Base-by-base conservation (phyloP, 2,797 vertebrate genomes). In the Cossypha niveicapilla region DNA sequence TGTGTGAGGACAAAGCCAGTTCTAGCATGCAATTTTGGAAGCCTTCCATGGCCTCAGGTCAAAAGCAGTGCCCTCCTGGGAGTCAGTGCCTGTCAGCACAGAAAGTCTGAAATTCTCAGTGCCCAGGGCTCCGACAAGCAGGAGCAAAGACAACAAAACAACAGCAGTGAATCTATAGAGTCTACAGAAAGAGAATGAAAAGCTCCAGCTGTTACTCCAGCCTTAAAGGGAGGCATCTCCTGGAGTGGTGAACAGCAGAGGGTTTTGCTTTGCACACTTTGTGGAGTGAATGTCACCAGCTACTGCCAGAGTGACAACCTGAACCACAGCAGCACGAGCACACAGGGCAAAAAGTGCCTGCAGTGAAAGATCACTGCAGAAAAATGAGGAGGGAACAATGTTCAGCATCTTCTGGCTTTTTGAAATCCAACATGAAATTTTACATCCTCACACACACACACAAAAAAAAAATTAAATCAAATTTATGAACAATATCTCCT, bases 261-360 rank as follows among this genome's bases (percentile, higher is more conserved):
- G 37, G 53, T 50, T 86, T 78, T 0, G 6, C 48, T 62, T 44
- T 65, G 51, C 74, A 54, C 4, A 2, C 2, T 72, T 3, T 67
- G 75, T 34, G 67, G 53, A 32, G 61, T 11, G 72, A 48, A 17
- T 14, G 18, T 65, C 32, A 7, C 3, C 45, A 76, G 22, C 16
- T 13, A 3, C 51, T 15, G 63, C 45, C 76, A 50, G 60, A 3
- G 3, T 13, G 39, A 80, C 53, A 81, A 0, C 75, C 44, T 18
- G 25, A 37, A 11, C 27, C 68, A n/a, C 0, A 1, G 65, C 62
- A 70, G n/a, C 44, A 39, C 0, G 1, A 35, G 21, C 9, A 6
- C 53, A 27, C 25, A 32, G 18, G n/a, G n/a, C 70, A 58, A 7
- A 21, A 56, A 42, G 47, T 2, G 73, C 42, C 41, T 2, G 10